Percentiles rank a stretch among this genome's conserved stretches.
Conservation (phyloP, 1,140 invertebrate species). For the Cherax destructor region DNA sequence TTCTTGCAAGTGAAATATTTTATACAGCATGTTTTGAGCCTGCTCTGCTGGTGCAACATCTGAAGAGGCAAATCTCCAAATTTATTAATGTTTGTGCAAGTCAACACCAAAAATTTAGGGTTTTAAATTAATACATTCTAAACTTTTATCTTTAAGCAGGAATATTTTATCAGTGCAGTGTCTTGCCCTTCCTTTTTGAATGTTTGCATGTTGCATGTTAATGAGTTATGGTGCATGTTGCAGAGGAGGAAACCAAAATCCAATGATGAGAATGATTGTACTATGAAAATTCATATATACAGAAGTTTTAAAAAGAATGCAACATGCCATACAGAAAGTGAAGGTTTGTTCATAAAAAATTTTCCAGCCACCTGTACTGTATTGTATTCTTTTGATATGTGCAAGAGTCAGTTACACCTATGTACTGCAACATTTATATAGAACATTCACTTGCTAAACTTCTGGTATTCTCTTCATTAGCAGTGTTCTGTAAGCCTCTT, state of each 20-base stretch:
- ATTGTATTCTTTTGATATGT: background rate
- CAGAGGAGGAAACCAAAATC: slow-evolving; percentile 34
- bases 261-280: slow-evolving; percentile 37
- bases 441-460: too few relatives aligned
- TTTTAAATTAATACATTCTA: too few relatives aligned
- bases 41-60: too few relatives aligned
- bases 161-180: background rate
- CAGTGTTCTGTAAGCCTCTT: too few relatives aligned
- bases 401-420: too few relatives aligned
- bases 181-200: background rate
- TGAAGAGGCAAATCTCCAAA: too few relatives aligned
- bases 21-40: too few relatives aligned
- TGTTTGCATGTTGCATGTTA: slow-evolving; percentile 19
- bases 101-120: too few relatives aligned
- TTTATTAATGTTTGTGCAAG: too few relatives aligned
- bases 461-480: too few relatives aligned
- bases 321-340: background rate
- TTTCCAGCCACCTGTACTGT: background rate
- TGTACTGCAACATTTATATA: too few relatives aligned
- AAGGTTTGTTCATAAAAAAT: background rate
- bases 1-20: background rate
- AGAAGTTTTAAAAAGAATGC: slow-evolving; percentile 26
- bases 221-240: slow-evolving; percentile 17
- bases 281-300: slow-evolving; percentile 27
- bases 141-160: background rate